Conservation (phyloP, 2,888 invertebrate genomes). For the Drosophila koepferae region DNA sequence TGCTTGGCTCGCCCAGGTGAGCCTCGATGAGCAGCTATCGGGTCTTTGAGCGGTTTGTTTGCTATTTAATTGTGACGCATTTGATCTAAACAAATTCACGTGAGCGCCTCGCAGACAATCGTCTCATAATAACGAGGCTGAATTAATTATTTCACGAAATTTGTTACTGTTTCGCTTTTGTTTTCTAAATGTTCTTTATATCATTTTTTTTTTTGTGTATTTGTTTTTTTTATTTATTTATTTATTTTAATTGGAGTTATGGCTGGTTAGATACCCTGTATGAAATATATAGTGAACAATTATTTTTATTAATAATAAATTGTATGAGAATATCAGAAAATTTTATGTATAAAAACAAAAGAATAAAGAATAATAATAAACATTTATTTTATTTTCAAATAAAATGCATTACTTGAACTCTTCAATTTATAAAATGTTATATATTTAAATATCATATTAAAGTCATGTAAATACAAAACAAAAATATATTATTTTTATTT, state of each 20-base stretch:
- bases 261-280: not conserved
- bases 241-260: not conserved
- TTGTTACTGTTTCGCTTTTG: conserved; percentile 28
- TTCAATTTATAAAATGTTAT: not conserved
- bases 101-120: conserved; percentile 53
- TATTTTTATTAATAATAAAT: not conserved
- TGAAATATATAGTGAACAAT: not conserved
- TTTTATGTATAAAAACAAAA: no score
- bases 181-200: not conserved
- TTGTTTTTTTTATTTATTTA: not conserved
- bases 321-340: not conserved
- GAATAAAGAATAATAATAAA: not conserved
- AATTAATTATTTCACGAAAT: conserved; percentile 63
- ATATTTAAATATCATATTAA: not conserved
- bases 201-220: not conserved
- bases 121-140: conserved; percentile 55
- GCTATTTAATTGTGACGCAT: conserved; percentile 62
- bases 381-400: no score
- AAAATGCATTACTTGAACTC: no score
- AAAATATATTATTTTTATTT: no score
- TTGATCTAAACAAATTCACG: conserved; percentile 79
- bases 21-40: conserved; percentile 28
- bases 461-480: no score
- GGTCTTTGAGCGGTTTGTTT: conserved; percentile 43
- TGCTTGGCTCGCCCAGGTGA: not conserved